Percentiles rank a stretch among this genome's conserved stretches.
Conservation (phyloP, 2,797 vertebrate genomes). For the Lutjanus argentimaculatus region DNA sequence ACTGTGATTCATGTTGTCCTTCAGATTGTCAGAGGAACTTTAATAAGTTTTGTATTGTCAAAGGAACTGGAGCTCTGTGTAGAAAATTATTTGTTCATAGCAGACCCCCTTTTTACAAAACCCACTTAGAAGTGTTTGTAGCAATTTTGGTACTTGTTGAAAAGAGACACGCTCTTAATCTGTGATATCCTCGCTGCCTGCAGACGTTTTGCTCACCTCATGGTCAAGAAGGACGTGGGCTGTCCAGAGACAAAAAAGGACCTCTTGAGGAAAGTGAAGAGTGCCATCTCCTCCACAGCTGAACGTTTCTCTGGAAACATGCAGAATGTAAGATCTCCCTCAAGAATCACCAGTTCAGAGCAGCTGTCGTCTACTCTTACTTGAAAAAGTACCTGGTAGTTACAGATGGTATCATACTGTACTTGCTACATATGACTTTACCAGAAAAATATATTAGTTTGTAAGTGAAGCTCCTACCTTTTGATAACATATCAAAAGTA, state of each 20-base stretch:
- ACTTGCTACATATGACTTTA: background rate
- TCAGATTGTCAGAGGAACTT: too few species aligned
- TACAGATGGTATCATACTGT: background rate
- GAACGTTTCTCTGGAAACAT: slow-evolving; percentile 99
- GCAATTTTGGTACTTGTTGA: background rate
- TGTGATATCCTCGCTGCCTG: slow-evolving; percentile 3
- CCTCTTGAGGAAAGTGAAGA: slow-evolving; percentile 97
- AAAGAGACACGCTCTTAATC: background rate
- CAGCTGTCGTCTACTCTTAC: background rate
- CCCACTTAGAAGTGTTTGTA: background rate
- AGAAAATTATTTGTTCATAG: background rate
- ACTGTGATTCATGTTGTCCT: background rate
- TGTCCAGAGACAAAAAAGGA: slow-evolving; percentile 97
- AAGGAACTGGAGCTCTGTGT: too few species aligned
- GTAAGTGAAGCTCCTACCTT: background rate
- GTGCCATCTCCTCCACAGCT: slow-evolving; percentile 96
- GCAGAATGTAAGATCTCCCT: slow-evolving; percentile 93
- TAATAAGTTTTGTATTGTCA: too few species aligned
- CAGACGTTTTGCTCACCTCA: slow-evolving; percentile 96
- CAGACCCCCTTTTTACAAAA: background rate
- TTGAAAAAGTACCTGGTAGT: background rate
- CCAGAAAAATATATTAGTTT: background rate
- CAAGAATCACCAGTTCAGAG: background rate
- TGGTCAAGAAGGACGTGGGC: slow-evolving; percentile 96
- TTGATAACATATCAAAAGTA: too few species aligned